phyloP scores from a whole-genome alignment of 2,888 invertebrate species.

The Tachystola acroxantha region DNA sequence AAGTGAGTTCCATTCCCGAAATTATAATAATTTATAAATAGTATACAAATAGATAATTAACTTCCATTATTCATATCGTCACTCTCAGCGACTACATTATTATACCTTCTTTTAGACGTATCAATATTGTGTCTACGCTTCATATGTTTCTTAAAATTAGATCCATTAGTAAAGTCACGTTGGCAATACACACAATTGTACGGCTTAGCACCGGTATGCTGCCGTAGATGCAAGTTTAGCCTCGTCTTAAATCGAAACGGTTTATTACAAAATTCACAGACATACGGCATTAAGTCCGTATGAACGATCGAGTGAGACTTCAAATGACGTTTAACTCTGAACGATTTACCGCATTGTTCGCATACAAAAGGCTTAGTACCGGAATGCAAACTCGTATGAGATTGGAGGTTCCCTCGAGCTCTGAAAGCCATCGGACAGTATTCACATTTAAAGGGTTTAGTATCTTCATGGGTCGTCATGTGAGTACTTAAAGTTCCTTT shows the following conservation, averaged over 20 bases:
- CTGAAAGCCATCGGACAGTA: slow-evolving; percentile 61
- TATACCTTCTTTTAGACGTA: slow-evolving; percentile 48
- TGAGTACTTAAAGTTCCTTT: slow-evolving; percentile 65
- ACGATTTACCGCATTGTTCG: slow-evolving; percentile 67
- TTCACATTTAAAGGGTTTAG: slow-evolving; percentile 61
- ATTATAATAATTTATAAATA: too few species aligned
- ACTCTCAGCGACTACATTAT: slow-evolving; percentile 26
- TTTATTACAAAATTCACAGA: slow-evolving; percentile 64
- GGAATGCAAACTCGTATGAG: slow-evolving; percentile 60
- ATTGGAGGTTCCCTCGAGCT: slow-evolving; percentile 60
- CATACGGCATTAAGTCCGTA: slow-evolving; percentile 63
- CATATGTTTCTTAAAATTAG: slow-evolving; percentile 71
- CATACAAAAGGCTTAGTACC: slow-evolving; percentile 65
- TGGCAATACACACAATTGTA: slow-evolving; percentile 61
- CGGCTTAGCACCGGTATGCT: slow-evolving; percentile 69
- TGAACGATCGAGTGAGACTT: slow-evolving; percentile 70
- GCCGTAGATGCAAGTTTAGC: slow-evolving; percentile 59
- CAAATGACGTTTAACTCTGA: slow-evolving; percentile 61
- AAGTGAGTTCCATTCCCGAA: too few species aligned
- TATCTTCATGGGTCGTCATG: slow-evolving; percentile 60
- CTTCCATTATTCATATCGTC: slow-evolving; percentile 11
- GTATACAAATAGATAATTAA: too few species aligned
- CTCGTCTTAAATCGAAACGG: slow-evolving; percentile 65
- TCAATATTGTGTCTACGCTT: slow-evolving; percentile 63
- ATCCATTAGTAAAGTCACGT: slow-evolving; percentile 68